Base-by-base conservation (phyloP, 2,888 invertebrate genomes). In the Chymomyza fuscimana region DNA sequence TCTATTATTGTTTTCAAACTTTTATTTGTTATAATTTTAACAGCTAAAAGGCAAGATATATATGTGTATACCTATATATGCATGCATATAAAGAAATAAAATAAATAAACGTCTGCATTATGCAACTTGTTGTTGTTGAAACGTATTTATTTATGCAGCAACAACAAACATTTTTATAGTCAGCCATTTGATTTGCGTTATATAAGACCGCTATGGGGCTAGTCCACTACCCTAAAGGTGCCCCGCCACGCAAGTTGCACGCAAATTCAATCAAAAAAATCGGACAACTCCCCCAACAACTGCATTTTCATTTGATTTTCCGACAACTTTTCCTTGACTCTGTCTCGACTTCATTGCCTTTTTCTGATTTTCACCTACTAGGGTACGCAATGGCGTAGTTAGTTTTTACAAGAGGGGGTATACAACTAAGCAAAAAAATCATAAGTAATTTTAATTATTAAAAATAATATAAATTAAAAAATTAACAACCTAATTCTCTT, bases 311-410 rank as follows among this genome's bases (percentile, higher is more conserved):
- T 10, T 54, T 54, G 6, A 54, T 54, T 54, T 54, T n/a, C 16
- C 54, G 1, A 16, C 6, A 9, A 25, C 9, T 16, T 60, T 60
- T 29, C n/a, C 25, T 60, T 25, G 60, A 4, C 15, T 60, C 10
- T 76, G 77, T 66, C 72, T 72, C 73, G 72, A 73, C 73, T 81
- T 74, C 74, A 32, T 59, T 69, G 63, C 64, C 63, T 5, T 58
- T 58, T 58, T 9, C 7, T 19, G 12, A n/a, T 15, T 29, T 58
- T n/a, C 58, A 29, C 58, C 22, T 58, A 25, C 22, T 56, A 10
- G 56, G 15, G 9, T 56, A 15, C 9, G 16, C 9, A 16, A 16
- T 56, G 15, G 22, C 56, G 22, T 56, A 56, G 22, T 56, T 56
- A 4, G 25, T 25, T 25, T 25, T 25, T 25, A 25, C 12, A 15